These are phyloP conservation scores for Arctia plantaginis DNA, from an alignment of 2,888 invertebrate genomes.

Conservation along the genomic window DNA sequence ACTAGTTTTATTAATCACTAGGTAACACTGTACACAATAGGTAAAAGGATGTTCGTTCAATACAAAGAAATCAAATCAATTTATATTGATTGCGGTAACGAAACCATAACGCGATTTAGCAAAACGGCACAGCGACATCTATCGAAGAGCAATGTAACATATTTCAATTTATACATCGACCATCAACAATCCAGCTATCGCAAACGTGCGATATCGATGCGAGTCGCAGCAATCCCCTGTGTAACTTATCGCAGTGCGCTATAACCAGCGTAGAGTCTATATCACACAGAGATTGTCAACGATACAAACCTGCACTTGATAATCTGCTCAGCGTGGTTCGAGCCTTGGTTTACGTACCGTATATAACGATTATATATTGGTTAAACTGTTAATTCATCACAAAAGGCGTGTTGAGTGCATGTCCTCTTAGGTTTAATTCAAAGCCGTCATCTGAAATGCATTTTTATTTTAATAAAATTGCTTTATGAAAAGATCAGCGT, in stretches of 20 bases:
- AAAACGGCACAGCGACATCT: no score
- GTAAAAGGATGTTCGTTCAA: no score
- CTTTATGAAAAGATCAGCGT: no score
- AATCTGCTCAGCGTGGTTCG: neutral
- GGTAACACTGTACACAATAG: no score
- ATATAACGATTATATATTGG: conserved; percentile 17
- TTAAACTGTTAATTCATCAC: neutral
- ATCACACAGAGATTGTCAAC: neutral
- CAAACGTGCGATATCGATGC: neutral
- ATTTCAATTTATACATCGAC: no score
- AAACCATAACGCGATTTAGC: no score
- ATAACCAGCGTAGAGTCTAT: neutral
- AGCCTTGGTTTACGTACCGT: neutral
- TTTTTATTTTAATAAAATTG: no score
- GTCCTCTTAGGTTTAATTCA: neutral
- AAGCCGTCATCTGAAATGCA: no score
- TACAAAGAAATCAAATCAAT: no score
- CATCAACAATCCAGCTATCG: neutral
- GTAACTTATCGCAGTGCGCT: conserved; percentile 3
- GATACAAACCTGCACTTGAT: neutral
- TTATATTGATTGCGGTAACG: no score
- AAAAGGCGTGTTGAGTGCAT: neutral
- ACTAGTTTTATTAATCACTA: no score
- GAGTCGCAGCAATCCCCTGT: neutral
- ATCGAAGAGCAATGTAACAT: no score